These are phyloP conservation scores for Amblyjoppa proteus DNA, from an alignment of 2,888 invertebrate species.

Conservation along the genomic window DNA sequence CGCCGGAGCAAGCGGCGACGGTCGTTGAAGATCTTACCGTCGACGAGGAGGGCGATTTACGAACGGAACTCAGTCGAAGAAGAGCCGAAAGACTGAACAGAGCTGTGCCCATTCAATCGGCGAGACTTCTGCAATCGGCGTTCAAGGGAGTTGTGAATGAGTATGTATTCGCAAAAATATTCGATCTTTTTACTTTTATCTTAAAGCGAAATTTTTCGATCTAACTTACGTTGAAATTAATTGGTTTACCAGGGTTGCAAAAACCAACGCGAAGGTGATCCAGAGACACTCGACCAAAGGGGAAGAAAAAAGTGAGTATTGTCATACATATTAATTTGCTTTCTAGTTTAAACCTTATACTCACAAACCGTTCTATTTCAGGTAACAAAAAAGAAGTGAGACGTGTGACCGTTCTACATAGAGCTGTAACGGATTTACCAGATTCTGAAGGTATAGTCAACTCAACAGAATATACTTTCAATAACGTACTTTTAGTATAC, in stretches of 20 bases:
- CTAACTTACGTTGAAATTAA: neutral
- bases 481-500: neutral
- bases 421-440: constrained; percentile 77
- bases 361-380: constrained; percentile 50
- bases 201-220: neutral
- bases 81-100: constrained; percentile 86
- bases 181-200: constrained; percentile 5
- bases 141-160: constrained; percentile 86
- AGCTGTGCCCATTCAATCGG: constrained; percentile 83
- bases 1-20: constrained; percentile 71
- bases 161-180: constrained; percentile 76
- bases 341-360: neutral
- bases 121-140: constrained; percentile 86
- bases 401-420: constrained; percentile 80
- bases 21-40: constrained; percentile 76
- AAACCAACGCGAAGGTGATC: constrained; percentile 80
- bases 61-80: constrained; percentile 86
- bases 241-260: constrained; percentile 76
- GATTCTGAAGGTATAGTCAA: constrained; percentile 78
- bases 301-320: constrained; percentile 80
- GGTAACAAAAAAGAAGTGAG: constrained; percentile 79
- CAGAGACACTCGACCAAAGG: constrained; percentile 79
- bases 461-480: neutral
- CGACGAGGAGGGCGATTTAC: constrained; percentile 85
- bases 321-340: neutral